Conservation (phyloP, 1,140 invertebrate genomes). For the Halesus radiatus region DNA sequence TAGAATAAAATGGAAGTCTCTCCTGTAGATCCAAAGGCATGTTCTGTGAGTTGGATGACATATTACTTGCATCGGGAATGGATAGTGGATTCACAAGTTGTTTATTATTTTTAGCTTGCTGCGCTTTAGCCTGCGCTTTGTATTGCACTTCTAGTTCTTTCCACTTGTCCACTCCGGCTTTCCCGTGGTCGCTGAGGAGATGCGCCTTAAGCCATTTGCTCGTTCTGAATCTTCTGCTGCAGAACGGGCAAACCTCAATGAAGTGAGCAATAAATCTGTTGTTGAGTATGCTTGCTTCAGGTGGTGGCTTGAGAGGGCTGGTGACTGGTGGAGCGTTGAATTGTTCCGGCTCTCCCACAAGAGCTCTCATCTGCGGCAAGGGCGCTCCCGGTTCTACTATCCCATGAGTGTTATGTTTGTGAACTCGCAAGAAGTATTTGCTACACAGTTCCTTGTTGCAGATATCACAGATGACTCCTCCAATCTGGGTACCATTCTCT, state of each 20-base stretch:
- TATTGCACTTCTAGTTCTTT: slow-evolving; percentile 72
- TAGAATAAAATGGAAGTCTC: slow-evolving; percentile 54
- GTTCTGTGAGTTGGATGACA: slow-evolving; percentile 75
- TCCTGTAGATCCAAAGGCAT: slow-evolving; percentile 68
- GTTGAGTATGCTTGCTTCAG: slow-evolving; percentile 72
- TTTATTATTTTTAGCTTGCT: slow-evolving; percentile 55
- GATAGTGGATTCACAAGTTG: slow-evolving; percentile 54
- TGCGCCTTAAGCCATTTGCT: slow-evolving; percentile 92
- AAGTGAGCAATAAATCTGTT: slow-evolving; percentile 79
- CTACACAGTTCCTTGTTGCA: slow-evolving; percentile 98
- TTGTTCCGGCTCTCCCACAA: slow-evolving; percentile 53
- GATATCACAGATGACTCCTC: slow-evolving; percentile 95
- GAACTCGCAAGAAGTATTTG: slow-evolving; percentile 96
- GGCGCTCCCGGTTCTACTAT: slow-evolving; percentile 81
- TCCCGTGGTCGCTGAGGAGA: slow-evolving; percentile 88
- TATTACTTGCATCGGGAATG: slow-evolving; percentile 62
- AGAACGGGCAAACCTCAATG: slow-evolving; percentile 88
- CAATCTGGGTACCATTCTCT: slow-evolving; percentile 90
- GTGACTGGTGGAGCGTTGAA: slow-evolving; percentile 59
- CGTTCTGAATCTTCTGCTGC: slow-evolving; percentile 89
- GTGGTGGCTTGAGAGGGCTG: slow-evolving; percentile 70
- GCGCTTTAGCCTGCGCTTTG: slow-evolving; percentile 59
- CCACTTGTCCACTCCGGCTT: slow-evolving; percentile 80
- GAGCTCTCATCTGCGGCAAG: slow-evolving; percentile 58
- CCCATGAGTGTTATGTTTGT: slow-evolving; percentile 98